phyloP scores from a whole-genome alignment of 2,113 vertebrate species.

The Neofelis nebulosa region DNA sequence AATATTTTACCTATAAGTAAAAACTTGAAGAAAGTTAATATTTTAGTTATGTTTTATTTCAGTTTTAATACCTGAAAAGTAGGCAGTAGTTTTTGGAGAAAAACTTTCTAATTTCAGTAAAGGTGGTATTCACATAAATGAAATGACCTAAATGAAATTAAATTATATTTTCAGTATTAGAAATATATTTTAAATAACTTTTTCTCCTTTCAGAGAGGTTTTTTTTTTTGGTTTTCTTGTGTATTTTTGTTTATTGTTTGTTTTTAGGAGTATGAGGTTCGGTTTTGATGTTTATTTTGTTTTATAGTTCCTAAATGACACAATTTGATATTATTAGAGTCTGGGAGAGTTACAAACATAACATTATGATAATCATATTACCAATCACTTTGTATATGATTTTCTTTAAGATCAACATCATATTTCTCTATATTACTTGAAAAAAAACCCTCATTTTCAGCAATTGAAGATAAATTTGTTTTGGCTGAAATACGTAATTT shows the following conservation, averaged over 20 bases:
- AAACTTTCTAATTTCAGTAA: not conserved
- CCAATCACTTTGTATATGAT: not conserved
- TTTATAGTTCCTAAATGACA: not conserved
- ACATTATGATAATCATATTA: constrained; percentile 14
- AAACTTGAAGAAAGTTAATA: not conserved
- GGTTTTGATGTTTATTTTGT: not conserved
- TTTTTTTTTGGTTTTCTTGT: not conserved
- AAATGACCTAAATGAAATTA: not conserved
- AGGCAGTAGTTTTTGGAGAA: not conserved
- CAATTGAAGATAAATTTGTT: not conserved
- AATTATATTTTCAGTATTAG: not conserved
- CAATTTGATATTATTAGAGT: not conserved
- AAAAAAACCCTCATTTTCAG: not conserved
- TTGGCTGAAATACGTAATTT: not conserved
- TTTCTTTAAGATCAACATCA: not conserved
- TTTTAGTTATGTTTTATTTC: not conserved
- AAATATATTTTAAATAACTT: not conserved
- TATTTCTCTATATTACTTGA: not conserved
- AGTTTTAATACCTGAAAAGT: not conserved
- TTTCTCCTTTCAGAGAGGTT: not conserved
- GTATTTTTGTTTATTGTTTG: not conserved
- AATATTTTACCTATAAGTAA: no score
- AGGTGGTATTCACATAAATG: not conserved
- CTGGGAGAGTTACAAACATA: accelerated
- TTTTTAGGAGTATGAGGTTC: accelerated